Base-by-base conservation (phyloP, 1,140 invertebrate species). In the Periplaneta americana region DNA sequence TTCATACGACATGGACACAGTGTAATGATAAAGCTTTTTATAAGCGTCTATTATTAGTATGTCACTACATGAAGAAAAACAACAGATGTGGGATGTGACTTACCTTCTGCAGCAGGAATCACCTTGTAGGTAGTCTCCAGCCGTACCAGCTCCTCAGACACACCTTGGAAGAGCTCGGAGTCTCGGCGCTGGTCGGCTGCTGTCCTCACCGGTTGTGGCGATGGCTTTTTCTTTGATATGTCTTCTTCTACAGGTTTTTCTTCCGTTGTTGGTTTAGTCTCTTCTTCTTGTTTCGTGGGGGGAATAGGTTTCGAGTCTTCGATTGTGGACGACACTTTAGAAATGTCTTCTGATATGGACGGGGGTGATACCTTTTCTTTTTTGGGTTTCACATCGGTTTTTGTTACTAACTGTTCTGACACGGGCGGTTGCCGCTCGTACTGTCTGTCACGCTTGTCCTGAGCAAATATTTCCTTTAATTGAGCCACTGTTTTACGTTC, bases 241-340 rank as follows among this genome's bases (percentile, higher is more conserved):
- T 78, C 75, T 78, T 79, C 66, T 32, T 82, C 77, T 74, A 78
- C 34, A 66, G 82, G 33, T 78, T 74, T 91, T 85, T 91, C 85
- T 91, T 91, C 83, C 92, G 92, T 39, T 89, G 86, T 74, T 91
- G 93, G 32, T 94, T 87, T 82, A 10, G 81, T 6, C 31, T 22
- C 31, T 77, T 94, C 94, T 88, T 93, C 92, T 85, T 93, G 90
- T 82, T 93, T 91, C 80, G 93, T 89, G 86, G 94, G 93, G 33
- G 91, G 92, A 74, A 94, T 93, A 31, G 92, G 92, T 78, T 91
- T 92, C 82, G 92, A 93, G 34, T 91, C 74, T 35, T 48, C 74
- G 37, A 66, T 76, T 57, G 75, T 31, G 15, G 76, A 35, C 28
- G 77, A 36, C 37, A 36, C 37, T 36, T 34, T 78, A 35, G 28